Evolutionary conservation across 2,888 invertebrate species (phyloP).

Genomic region (Linyphia triangularis): DNA sequence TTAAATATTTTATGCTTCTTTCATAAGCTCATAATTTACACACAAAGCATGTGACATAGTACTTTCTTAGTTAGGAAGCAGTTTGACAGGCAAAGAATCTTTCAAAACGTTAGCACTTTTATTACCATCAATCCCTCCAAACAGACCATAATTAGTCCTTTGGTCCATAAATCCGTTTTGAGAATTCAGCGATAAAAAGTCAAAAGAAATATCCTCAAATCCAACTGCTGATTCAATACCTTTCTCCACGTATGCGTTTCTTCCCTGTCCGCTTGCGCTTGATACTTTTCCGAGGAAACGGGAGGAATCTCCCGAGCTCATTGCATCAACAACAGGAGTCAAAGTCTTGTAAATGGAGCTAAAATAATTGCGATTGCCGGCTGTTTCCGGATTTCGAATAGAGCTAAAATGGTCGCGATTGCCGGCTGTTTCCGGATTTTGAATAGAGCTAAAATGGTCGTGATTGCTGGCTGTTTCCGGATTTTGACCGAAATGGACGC

Average conservation of each 20-base stretch:
- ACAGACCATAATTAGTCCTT: not conserved
- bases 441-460: not conserved
- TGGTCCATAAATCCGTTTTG: not conserved
- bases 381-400: not conserved
- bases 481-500: not conserved
- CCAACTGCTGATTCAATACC: not conserved
- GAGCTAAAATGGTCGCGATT: not conserved
- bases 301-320: not conserved
- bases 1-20: too few species aligned
- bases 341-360: not conserved
- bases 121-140: not conserved
- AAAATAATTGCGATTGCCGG: not conserved
- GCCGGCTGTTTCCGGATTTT: slow-evolving; percentile 8
- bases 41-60: too few species aligned
- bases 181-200: slow-evolving; percentile 34
- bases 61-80: not conserved
- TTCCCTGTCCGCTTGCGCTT: not conserved
- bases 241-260: not conserved
- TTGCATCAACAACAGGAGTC: not conserved
- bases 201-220: slow-evolving; percentile 61
- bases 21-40: too few species aligned
- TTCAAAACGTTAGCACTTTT: not conserved
- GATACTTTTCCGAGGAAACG: not conserved
- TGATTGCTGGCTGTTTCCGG: not conserved
- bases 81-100: slow-evolving; percentile 22